phyloP scores from a whole-genome alignment of 1,140 invertebrate species.

The Leptopilina boulardi region DNA sequence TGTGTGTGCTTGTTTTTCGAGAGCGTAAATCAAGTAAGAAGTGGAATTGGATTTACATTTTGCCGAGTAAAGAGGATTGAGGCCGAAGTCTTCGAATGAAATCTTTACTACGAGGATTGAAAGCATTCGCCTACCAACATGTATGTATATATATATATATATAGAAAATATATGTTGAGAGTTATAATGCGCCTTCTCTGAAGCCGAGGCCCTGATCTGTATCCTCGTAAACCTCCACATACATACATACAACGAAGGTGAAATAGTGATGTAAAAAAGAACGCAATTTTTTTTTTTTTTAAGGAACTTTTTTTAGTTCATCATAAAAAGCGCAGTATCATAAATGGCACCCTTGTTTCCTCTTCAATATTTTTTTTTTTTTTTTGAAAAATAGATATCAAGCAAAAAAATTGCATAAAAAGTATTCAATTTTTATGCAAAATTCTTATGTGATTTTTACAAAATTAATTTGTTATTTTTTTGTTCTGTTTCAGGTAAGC shows the following conservation, averaged over 20 bases:
- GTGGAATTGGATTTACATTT: constrained; percentile 3
- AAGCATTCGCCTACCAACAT: neutral
- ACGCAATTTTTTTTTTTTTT: constrained; percentile 14
- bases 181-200: constrained; percentile 18
- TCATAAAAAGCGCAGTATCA: constrained; percentile 21
- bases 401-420: neutral
- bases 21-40: neutral
- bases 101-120: constrained; percentile 21
- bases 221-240: constrained; percentile 14
- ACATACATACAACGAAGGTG: constrained; percentile 18
- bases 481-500: constrained; percentile 6
- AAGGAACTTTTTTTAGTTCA: constrained; percentile 2
- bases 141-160: neutral
- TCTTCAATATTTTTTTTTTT: neutral
- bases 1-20: neutral
- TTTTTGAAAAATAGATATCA: neutral
- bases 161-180: neutral
- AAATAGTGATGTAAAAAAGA: constrained; percentile 23
- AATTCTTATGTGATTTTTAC: too few species aligned
- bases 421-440: too few species aligned
- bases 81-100: neutral
- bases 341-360: constrained; percentile 7
- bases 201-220: constrained; percentile 17
- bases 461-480: too few species aligned
- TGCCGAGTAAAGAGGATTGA: constrained; percentile 24